Conservation (phyloP, 2,888 invertebrate species). For the Ptilodon capucinus region DNA sequence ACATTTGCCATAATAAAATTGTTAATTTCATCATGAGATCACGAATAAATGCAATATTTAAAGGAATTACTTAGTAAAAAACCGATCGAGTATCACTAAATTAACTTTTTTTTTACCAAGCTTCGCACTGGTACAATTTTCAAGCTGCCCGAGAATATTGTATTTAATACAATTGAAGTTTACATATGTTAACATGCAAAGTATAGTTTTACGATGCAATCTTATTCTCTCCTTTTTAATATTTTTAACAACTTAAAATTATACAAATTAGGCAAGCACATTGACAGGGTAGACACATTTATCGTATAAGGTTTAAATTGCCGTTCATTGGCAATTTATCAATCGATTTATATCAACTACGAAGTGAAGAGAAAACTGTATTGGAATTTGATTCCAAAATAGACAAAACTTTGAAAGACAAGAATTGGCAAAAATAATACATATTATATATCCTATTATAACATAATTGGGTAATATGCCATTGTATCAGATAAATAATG, state of each 20-base stretch:
- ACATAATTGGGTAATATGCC: conserved; percentile 37
- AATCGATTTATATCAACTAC: conserved; percentile 15
- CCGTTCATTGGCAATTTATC: conserved; percentile 20
- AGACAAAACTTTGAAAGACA: conserved; percentile 32
- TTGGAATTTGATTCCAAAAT: conserved; percentile 66
- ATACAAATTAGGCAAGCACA: conserved; percentile 39
- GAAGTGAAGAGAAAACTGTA: conserved; percentile 19
- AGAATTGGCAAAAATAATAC: conserved; percentile 37
- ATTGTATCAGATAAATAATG: conserved; percentile 51
- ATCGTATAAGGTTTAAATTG: conserved; percentile 15
- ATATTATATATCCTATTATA: conserved; percentile 36
- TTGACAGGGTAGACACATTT: conserved; percentile 5
- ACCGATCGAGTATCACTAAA: conserved; percentile 26
- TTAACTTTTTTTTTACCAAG: conserved; percentile 18
- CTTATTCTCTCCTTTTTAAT: conserved; percentile 79
- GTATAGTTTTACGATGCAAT: conserved; percentile 73
- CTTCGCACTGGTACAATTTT: conserved; percentile 55
- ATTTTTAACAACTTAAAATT: conserved; percentile 71
- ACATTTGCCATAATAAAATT: conserved; percentile 28
- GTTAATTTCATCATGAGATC: conserved; percentile 63
- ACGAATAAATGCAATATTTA: conserved; percentile 73
- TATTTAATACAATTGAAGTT: conserved; percentile 78
- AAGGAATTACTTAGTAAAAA: conserved; percentile 37
- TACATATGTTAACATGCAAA: conserved; percentile 58
- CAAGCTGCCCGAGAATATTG: conserved; percentile 60